These are phyloP conservation scores for Pseudomyrmex concolor DNA, from an alignment of 1,140 invertebrate genomes.

Conservation along the genomic window DNA sequence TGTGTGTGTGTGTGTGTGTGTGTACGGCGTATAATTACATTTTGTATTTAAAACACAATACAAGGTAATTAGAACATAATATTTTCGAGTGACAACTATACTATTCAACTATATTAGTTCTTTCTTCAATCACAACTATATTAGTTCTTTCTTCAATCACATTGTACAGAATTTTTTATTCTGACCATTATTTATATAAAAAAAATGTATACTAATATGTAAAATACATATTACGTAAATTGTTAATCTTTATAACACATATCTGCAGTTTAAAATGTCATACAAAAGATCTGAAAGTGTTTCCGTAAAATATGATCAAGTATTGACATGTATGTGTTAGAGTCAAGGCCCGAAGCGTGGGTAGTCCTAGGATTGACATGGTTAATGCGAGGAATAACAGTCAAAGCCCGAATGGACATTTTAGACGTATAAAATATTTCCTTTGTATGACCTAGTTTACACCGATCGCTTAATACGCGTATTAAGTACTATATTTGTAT, in stretches of 20 bases:
- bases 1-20: too few relatives aligned
- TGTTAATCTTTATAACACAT: constrained; percentile 58
- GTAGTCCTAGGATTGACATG: too few relatives aligned
- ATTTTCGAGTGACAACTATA: constrained; percentile 26
- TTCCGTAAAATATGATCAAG: constrained; percentile 10
- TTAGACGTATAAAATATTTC: too few relatives aligned
- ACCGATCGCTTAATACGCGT: too few relatives aligned
- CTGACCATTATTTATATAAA: not conserved
- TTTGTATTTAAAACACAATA: not conserved
- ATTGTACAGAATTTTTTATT: not conserved
- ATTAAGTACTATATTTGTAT: too few relatives aligned
- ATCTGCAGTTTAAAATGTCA: constrained; percentile 50
- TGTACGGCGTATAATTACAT: too few relatives aligned
- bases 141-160: constrained; percentile 3
- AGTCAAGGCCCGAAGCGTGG: too few relatives aligned
- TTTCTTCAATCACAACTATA: constrained; percentile 3
- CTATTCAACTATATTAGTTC: not conserved
- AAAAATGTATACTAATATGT: not conserved
- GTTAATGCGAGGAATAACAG: too few relatives aligned
- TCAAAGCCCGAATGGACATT: too few relatives aligned
- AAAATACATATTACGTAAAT: not conserved
- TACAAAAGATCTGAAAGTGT: constrained; percentile 37
- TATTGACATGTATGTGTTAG: not conserved
- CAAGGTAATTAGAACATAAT: not conserved
- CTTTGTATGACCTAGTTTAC: too few relatives aligned